phyloP scores from a whole-genome alignment of 2,888 invertebrate genomes.

The Netelia inedita region DNA sequence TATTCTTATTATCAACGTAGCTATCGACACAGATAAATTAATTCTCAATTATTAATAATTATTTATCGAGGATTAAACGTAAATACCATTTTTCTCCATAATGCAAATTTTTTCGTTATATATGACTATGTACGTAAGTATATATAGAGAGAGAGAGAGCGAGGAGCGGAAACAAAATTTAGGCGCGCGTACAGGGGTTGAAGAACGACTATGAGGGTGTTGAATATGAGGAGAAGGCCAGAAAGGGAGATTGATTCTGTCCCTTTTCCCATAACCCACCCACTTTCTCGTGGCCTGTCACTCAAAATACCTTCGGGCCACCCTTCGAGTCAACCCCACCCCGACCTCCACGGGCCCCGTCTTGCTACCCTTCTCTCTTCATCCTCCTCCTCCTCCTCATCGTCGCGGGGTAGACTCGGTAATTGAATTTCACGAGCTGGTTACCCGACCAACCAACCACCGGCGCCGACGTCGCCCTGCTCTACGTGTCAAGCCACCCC shows the following conservation, averaged over 20 bases:
- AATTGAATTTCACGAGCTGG: slow-evolving; percentile 85
- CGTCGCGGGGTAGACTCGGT: slow-evolving; percentile 77
- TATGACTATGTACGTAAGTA: neutral
- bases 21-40: no score
- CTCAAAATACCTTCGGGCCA: slow-evolving; percentile 78
- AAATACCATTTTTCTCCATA: neutral
- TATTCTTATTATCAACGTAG: neutral
- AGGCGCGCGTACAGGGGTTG: slow-evolving; percentile 36
- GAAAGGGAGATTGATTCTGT: slow-evolving; percentile 66
- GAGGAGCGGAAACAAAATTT: neutral
- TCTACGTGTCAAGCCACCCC: slow-evolving; percentile 64
- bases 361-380: slow-evolving; percentile 74
- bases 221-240: slow-evolving; percentile 51
- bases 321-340: slow-evolving; percentile 71
- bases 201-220: slow-evolving; percentile 39
- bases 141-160: neutral
- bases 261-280: slow-evolving; percentile 70
- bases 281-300: slow-evolving; percentile 82
- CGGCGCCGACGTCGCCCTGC: slow-evolving; percentile 64
- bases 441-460: slow-evolving; percentile 82
- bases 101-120: neutral
- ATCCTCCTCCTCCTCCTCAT: slow-evolving; percentile 67
- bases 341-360: slow-evolving; percentile 39
- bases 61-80: no score
- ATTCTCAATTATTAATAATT: no score